Base-by-base conservation (phyloP, 2,888 invertebrate species). In the Lasioglossum marginatum region DNA sequence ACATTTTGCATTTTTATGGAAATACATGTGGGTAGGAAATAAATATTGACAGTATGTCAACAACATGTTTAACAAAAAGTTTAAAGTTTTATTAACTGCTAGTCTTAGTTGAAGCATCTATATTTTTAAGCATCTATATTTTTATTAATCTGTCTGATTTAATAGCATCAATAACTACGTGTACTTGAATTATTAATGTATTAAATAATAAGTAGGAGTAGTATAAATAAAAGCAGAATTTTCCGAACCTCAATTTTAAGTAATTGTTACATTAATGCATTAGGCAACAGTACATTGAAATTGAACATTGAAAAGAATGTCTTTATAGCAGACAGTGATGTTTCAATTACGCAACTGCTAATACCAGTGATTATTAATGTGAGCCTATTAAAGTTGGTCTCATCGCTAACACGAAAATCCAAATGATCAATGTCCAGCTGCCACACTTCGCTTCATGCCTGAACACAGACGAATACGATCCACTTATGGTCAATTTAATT, bases 401-500 rank as follows among this genome's bases (percentile, higher is more conserved):
- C 23, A 23, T 68, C 34, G 23, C 68, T n/a, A n/a, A 37, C 23
- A 68, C 34, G 31, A n/a, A 19, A 37, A 76, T 78, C 78, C 72
- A 57, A 82, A 85, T 70, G 37, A 1, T 6, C 12, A 19, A 48
- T 66, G 48, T 77, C 63, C 31, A 60, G 75, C 45, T 57, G 43
- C 77, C 77, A 78, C 78, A 16, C 2, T 77, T 52, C 31, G 27
- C 19, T 77, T 75, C 72, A 23, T 14, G 43, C 48, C n/a, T 75
- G 40, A 45, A 19, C 27, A 43, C 23, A 37, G 19, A 66, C n/a
- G 27, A 27, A 31, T 75, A 66, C 71, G 43, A 60, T 79, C 75
- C 60, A 19, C 70, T 34, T 37, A 68, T 70, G 14, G 37, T 43
- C 31, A 75, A 60, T 48, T 83, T 82, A 82, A 86, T 83, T 82